These are phyloP conservation scores for Macrostomum lignano DNA, from an alignment of 1,140 invertebrate genomes.

Conservation along the genomic window DNA sequence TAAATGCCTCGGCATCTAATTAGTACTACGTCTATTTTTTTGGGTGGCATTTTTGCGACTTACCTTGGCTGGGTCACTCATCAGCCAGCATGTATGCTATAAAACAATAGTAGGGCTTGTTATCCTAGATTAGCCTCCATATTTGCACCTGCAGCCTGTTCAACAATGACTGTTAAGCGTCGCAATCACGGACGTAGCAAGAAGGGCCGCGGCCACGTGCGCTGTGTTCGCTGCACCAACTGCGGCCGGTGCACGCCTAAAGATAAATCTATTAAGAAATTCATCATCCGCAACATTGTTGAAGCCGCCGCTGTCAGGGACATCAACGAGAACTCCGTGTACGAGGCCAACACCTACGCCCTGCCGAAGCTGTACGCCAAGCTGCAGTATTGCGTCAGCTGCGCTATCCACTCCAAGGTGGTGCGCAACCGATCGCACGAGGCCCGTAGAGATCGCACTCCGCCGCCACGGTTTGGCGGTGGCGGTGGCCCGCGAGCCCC, in stretches of 20 bases:
- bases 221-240: conserved; percentile 87
- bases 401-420: conserved; percentile 97
- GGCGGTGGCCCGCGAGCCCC: too few species aligned
- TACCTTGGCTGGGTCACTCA: too few species aligned
- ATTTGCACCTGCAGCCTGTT: too few species aligned
- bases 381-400: conserved; percentile 92
- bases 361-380: conserved; percentile 94
- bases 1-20: too few species aligned
- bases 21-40: too few species aligned
- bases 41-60: too few species aligned
- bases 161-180: conserved; percentile 83
- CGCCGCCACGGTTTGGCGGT: too few species aligned
- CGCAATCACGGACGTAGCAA: conserved; percentile 92
- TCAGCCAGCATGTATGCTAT: too few species aligned
- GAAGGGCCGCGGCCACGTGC: conserved; percentile 89
- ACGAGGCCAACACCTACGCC: conserved; percentile 39
- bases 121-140: too few species aligned
- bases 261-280: conserved; percentile 99
- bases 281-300: conserved; percentile 95
- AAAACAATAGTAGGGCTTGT: too few species aligned
- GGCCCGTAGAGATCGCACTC: conserved; percentile 71
- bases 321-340: conserved; percentile 84
- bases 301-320: conserved; percentile 94
- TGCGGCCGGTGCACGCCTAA: conserved; percentile 93
- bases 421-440: conserved; percentile 88